Percentiles rank a stretch among this genome's conserved stretches.
These are phyloP conservation scores for Zeugodacus cucurbitae DNA, from an alignment of 1,140 invertebrate genomes.

Conservation along the genomic window DNA sequence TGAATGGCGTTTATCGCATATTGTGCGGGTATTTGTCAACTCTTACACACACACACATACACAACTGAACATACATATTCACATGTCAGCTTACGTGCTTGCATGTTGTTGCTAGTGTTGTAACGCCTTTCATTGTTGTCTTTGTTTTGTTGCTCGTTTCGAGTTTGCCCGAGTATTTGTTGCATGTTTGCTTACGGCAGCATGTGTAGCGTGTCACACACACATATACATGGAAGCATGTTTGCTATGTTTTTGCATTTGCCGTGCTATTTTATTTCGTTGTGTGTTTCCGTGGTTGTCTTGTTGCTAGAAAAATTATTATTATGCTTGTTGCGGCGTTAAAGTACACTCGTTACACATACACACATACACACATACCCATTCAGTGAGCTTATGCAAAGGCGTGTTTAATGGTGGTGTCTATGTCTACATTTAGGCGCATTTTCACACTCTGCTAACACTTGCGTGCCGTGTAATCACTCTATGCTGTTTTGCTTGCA, in stretches of 20 bases:
- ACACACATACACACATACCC: background rate
- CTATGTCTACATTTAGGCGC: background rate
- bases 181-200: background rate
- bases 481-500: background rate
- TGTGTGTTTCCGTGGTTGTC: background rate
- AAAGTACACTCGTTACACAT: background rate
- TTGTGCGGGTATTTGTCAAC: background rate
- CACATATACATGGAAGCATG: background rate
- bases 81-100: background rate
- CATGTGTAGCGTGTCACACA: background rate
- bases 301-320: conserved; percentile 31
- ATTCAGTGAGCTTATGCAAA: background rate
- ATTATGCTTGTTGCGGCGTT: conserved; percentile 26
- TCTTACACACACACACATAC: background rate
- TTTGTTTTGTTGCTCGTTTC: background rate
- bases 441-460: background rate
- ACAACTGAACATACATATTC: background rate
- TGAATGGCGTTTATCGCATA: background rate
- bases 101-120: background rate
- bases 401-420: background rate
- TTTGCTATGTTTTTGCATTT: background rate
- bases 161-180: background rate
- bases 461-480: conserved; percentile 1
- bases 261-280: background rate
- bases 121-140: background rate